Conservation (phyloP, 1,140 invertebrate genomes). For the Drusus annulatus region DNA sequence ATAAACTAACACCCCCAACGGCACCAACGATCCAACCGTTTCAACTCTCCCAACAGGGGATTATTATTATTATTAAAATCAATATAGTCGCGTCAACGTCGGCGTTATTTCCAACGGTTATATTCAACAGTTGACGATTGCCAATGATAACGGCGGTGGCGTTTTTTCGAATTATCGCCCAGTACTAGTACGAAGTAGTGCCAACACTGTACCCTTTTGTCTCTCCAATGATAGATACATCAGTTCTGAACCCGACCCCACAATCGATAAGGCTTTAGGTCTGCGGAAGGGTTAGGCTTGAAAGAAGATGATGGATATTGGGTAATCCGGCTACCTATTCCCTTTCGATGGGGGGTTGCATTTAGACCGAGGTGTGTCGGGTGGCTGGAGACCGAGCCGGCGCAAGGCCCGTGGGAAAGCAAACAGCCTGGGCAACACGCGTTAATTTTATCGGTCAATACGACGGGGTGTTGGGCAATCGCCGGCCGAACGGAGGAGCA, state of each 20-base stretch:
- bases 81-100: no score
- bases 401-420: neutral
- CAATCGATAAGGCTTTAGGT: no score
- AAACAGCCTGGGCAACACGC: slow-evolving; percentile 7
- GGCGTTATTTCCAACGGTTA: no score
- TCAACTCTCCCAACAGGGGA: no score
- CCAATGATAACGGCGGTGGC: no score
- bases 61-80: no score
- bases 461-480: slow-evolving; percentile 3
- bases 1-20: no score
- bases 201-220: slow-evolving; percentile 2
- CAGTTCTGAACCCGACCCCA: neutral
- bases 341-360: neutral
- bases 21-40: no score
- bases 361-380: neutral
- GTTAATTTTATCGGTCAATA: slow-evolving; percentile 17
- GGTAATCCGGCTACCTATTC: neutral
- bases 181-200: neutral
- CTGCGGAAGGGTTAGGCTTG: neutral
- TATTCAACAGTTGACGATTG: no score
- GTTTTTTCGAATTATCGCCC: neutral
- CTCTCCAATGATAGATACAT: neutral
- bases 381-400: neutral
- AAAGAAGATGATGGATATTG: neutral
- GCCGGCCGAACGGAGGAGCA: neutral